phyloP scores from a whole-genome alignment of 2,888 invertebrate species.

The Apamea epomidion region DNA sequence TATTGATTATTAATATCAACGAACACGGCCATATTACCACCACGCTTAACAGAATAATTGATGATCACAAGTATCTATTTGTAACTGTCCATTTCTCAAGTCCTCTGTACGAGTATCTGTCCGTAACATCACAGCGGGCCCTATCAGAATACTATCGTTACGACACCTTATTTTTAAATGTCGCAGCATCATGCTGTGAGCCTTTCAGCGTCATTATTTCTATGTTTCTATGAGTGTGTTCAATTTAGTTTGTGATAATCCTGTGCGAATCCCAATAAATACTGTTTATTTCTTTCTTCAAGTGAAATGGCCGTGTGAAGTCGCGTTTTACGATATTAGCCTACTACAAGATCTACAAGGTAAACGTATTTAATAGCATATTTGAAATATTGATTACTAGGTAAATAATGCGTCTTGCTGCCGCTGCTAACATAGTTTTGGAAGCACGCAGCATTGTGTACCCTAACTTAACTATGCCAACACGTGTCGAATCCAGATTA shows the following conservation, averaged over 20 bases:
- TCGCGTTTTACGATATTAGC: not conserved
- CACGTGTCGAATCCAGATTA: constrained; percentile 28
- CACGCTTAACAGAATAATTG: not conserved
- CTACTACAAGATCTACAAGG: not conserved
- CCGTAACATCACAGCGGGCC: not conserved
- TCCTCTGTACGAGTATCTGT: not conserved
- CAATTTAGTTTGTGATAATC: not conserved
- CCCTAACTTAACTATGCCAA: constrained; percentile 19
- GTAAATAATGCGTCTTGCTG: constrained; percentile 10
- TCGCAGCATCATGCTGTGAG: not conserved
- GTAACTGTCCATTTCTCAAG: not conserved
- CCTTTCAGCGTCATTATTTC: not conserved
- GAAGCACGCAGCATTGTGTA: constrained; percentile 12
- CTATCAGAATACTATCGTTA: too few species aligned
- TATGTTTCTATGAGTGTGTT: not conserved
- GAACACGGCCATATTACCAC: not conserved
- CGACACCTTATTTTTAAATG: too few species aligned
- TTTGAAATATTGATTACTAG: constrained; percentile 34
- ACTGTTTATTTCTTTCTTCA: not conserved
- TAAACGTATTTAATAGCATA: constrained; percentile 8
- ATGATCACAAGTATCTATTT: constrained; percentile 17
- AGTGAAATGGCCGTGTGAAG: too few species aligned
- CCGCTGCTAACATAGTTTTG: constrained; percentile 22
- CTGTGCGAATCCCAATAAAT: not conserved
- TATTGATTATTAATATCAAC: constrained; percentile 21